These are phyloP conservation scores for Bergia sp. DNA, from an alignment of 92 coral and sea anemone genomes.

Conservation along the genomic window DNA sequence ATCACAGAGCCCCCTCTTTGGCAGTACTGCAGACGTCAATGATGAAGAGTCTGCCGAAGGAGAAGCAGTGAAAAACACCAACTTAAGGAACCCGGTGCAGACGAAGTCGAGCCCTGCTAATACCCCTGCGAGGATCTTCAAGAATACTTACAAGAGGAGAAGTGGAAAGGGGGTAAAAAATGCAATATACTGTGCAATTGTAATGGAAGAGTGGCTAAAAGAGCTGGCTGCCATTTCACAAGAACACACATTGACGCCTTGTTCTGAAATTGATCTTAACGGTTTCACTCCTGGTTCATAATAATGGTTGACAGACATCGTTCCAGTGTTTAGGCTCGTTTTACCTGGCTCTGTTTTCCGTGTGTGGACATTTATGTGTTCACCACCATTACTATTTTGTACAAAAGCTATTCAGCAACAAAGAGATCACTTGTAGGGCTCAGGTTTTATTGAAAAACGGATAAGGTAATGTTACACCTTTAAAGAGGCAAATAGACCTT, in stretches of 20 bases:
- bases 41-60: constrained; percentile 43
- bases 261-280: constrained; percentile 31
- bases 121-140: constrained; percentile 26
- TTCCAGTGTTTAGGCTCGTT: not conserved
- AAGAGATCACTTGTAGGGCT: too few relatives aligned
- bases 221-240: constrained; percentile 98
- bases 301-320: not conserved
- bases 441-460: not conserved
- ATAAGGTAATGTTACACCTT: not conserved
- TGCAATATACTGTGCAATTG: constrained; percentile 91
- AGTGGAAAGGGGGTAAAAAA: constrained; percentile 84
- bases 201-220: constrained; percentile 96
- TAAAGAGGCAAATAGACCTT: not conserved
- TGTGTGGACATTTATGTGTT: not conserved
- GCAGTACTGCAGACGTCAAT: constrained; percentile 71
- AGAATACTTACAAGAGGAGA: constrained; percentile 78
- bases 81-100: constrained; percentile 37
- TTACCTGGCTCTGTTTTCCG: not conserved
- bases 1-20: constrained; percentile 74
- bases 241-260: constrained; percentile 89
- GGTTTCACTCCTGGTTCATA: constrained; percentile 6
- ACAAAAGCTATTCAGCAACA: too few relatives aligned
- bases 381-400: not conserved
- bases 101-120: constrained; percentile 36
- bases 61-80: constrained; percentile 41